Base-by-base conservation (phyloP, 2,113 vertebrate species). In the Bagarius yarrelli region DNA sequence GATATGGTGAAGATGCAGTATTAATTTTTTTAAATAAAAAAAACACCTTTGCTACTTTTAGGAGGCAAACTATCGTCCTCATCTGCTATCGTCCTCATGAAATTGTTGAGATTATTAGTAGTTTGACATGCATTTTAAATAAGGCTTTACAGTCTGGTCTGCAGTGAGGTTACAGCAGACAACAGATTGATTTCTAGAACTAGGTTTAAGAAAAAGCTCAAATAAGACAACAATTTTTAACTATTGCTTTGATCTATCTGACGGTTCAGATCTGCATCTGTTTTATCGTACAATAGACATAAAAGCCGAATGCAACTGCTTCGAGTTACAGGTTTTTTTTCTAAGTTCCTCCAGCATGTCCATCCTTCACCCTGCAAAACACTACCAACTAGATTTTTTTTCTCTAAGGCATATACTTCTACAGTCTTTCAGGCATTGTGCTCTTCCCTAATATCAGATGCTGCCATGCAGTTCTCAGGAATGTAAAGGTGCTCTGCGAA, bases 361-460 rank as follows among this genome's bases (percentile, higher is more conserved):
- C 23, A 8, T 3, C 30, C 88, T 90, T 88, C 87, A 85, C 81
- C 82, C 80, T 76, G 88, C 88, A 88, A 88, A 83, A 90, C 83
- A 80, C 88, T 90, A 89, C 89, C 90, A 90, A 90, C 90, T 81
- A 87, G 87, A 85, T 85, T 88, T 85, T 85, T 88, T 85, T 92
- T 90, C 90, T 94, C 91, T 92, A 92, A 94, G 92, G 91, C 47
- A 72, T 92, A 91, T 93, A 86, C 86, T 91, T 70, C 21, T 90
- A 90, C 89, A 91, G 89, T 92, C 89, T 91, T 85, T 85, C 90
- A 55, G 86, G 88, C 85, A 78, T 90, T 92, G 91, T 92, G 91
- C 91, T 94, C 91, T 89, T 93, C 80, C 30, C 90, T 91, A 88
- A 92, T 90, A 91, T 90, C 88, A 87, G 85, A 81, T 78, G 87